phyloP scores from a whole-genome alignment of 2,888 invertebrate genomes.

The Pseudococcus longispinus region DNA sequence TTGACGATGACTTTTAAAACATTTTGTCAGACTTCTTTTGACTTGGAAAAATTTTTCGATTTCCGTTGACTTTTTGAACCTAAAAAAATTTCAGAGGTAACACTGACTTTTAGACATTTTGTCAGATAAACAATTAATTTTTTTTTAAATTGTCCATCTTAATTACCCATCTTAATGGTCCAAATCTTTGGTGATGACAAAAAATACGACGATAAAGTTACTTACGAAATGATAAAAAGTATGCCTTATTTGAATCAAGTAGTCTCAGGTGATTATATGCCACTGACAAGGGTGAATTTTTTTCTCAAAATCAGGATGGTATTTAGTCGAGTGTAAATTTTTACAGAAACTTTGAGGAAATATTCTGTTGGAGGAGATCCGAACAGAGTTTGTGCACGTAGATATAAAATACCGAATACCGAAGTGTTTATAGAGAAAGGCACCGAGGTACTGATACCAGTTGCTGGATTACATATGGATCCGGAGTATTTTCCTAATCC shows the following conservation, averaged over 20 bases:
- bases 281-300: constrained; percentile 56
- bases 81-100: too few species aligned
- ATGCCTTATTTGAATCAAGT: constrained; percentile 66
- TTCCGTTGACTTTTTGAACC: too few species aligned
- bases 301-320: too few species aligned
- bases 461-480: constrained; percentile 61
- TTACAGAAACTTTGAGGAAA: constrained; percentile 62
- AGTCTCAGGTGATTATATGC: constrained; percentile 63
- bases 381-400: constrained; percentile 60
- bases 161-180: too few species aligned
- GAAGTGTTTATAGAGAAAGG: constrained; percentile 60
- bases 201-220: constrained; percentile 63
- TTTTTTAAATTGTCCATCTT: too few species aligned
- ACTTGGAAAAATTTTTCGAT: too few species aligned
- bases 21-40: too few species aligned
- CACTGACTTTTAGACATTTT: too few species aligned
- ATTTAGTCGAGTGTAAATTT: too few species aligned
- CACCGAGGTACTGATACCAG: constrained; percentile 60
- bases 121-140: too few species aligned
- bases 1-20: too few species aligned
- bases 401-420: constrained; percentile 60
- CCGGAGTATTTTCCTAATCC: constrained; percentile 62
- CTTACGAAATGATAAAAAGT: constrained; percentile 65
- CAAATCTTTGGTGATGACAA: too few species aligned
- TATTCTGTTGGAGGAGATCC: constrained; percentile 61